Conservation (phyloP, 2,797 vertebrate species). For the Anabacerthia variegaticeps region DNA sequence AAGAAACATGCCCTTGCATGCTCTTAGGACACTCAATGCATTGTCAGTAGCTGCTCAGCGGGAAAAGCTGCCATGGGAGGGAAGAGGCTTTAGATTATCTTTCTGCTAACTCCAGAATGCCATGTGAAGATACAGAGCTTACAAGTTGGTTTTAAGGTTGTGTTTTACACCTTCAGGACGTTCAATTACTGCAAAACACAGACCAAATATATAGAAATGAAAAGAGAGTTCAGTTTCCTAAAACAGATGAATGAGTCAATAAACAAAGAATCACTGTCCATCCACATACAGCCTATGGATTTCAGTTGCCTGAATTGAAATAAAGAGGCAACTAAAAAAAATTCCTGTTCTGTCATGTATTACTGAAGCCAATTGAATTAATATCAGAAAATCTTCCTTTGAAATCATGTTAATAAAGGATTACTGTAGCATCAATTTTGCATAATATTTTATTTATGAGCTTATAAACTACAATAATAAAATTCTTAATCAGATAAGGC, state of each 20-base stretch:
- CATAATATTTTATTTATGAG: slow-evolving; percentile 32
- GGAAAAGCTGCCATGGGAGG: background rate
- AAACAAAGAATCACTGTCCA: background rate
- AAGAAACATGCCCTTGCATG: fast-evolving
- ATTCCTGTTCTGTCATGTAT: background rate
- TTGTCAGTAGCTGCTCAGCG: background rate
- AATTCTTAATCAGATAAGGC: background rate
- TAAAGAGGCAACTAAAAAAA: background rate
- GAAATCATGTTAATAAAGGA: slow-evolving; percentile 21
- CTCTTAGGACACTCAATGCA: background rate
- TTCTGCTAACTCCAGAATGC: background rate
- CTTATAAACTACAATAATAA: slow-evolving; percentile 7
- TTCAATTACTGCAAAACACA: background rate
- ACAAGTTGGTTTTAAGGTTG: background rate
- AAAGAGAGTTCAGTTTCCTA: background rate
- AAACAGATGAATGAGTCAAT: background rate
- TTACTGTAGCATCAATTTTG: background rate
- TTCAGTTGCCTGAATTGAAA: background rate
- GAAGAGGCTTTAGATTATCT: background rate
- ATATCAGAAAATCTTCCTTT: slow-evolving; percentile 27
- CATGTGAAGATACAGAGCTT: background rate
- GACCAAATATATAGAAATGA: background rate
- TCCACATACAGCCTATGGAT: background rate
- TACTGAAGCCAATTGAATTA: background rate
- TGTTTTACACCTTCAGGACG: background rate